Base-by-base conservation (phyloP, 2,113 vertebrate genomes). In the Pseudois nayaur region DNA sequence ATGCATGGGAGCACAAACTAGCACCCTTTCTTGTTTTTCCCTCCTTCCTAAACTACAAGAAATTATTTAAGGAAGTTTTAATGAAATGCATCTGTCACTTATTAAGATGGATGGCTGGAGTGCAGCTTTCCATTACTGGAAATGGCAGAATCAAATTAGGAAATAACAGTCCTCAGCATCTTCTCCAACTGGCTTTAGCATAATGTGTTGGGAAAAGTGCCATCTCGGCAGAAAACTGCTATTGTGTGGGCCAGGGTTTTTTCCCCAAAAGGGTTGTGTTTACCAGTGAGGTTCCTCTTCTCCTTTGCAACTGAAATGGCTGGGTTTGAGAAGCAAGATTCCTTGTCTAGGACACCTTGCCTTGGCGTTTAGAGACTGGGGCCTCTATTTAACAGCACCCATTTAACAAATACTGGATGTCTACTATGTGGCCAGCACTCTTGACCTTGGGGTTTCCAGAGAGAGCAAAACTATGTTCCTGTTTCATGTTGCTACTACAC, bases 101-200 rank as follows among this genome's bases (percentile, higher is more conserved):
- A 99, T 98, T 98, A 99, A 99, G 99, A 99, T 97, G 98, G 98
- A 99, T 99, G 98, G 96, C 96, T 94, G 97, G 98, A 98, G 98
- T 97, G 98, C 96, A 98, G 98, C 98, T 99, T 98, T 99, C 99
- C 98, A 99, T 99, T 99, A 99, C 99, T 99, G 98, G 98, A 99
- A 99, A 99, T 98, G 98, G 98, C 98, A 98, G 99, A 99, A 99
- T 99, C 99, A 99, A 99, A 99, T 99, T 99, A 99, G 98, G 99
- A 99, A 99, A 99, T 98, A 98, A 99, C 98, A 98, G 97, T 98
- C 98, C 98, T 99, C 98, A 98, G 98, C 99, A 99, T 99, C 99
- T 99, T 99, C 98, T 97, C 97, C 98, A 98, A 99, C 98, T 98
- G 98, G 98, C 98, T 98, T 99, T 98, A 99, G 98, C 98, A 99